Evolutionary conservation across 2,888 invertebrate genomes (phyloP).

Genomic region (Norana najaformis): DNA sequence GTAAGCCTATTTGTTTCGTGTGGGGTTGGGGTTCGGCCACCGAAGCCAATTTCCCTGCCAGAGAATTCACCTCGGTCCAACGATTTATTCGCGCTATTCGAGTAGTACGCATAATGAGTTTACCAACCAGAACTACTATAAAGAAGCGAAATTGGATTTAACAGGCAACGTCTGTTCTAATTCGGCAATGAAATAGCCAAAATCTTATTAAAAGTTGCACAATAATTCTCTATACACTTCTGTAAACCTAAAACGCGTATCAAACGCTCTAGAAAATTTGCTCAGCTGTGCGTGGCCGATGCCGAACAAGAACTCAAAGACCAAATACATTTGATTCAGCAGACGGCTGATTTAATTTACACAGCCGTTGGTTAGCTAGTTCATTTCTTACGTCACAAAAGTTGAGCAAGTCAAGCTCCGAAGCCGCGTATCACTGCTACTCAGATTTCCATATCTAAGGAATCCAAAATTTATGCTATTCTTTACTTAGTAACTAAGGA

Average conservation of each 20-base stretch:
- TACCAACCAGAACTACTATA: neutral
- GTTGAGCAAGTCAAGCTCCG: neutral
- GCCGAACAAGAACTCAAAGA: neutral
- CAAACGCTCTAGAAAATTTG: neutral
- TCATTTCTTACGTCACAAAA: neutral
- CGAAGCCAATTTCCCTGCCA: neutral
- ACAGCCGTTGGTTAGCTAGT: neutral
- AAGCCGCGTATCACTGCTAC: neutral
- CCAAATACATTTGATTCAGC: neutral
- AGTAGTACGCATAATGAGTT: neutral
- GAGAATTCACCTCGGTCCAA: neutral
- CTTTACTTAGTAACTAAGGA: too few species aligned
- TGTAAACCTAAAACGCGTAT: neutral
- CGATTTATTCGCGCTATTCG: neutral
- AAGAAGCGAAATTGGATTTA: neutral
- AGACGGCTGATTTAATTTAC: neutral
- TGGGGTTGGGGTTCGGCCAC: neutral
- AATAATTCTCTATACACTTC: neutral
- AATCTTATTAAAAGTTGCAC: too few species aligned
- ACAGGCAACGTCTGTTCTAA: too few species aligned
- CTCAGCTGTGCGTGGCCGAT: neutral
- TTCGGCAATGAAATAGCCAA: too few species aligned
- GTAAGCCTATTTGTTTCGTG: neutral
- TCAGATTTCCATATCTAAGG: too few species aligned
- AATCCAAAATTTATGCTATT: too few species aligned